Conservation (phyloP, 1,140 invertebrate species). For the Microplitis demolitor region DNA sequence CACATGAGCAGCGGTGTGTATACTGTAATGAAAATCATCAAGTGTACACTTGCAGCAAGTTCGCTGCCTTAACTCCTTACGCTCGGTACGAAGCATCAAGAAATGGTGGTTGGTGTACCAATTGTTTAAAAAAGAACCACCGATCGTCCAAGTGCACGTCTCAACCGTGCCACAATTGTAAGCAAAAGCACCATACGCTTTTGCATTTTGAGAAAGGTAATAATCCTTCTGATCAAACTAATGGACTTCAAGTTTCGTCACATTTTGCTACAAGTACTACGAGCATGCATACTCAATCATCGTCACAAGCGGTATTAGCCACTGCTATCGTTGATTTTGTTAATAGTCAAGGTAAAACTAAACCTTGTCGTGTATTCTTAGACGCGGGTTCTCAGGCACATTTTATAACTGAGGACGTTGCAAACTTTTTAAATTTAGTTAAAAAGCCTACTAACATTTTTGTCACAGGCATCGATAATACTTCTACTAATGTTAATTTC, state of each 20-base stretch:
- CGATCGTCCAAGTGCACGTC: background rate
- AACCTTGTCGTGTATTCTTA: constrained; percentile 24
- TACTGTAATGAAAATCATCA: too few relatives aligned
- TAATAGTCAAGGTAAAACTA: constrained; percentile 13
- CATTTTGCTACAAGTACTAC: background rate
- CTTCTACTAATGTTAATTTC: too few relatives aligned
- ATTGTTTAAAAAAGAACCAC: constrained; percentile 3
- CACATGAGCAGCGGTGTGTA: background rate
- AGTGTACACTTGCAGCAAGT: background rate
- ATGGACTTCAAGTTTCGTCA: constrained; percentile 9
- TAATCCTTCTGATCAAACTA: background rate
- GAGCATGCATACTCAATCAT: background rate
- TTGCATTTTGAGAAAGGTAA: background rate
- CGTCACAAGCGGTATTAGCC: constrained; percentile 7
- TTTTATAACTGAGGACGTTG: constrained; percentile 24
- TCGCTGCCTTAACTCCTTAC: background rate
- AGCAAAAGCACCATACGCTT: background rate
- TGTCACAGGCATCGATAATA: too few relatives aligned
- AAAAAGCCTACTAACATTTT: background rate
- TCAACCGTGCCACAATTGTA: background rate
- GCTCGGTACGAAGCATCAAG: background rate
- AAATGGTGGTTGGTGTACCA: constrained; percentile 4
- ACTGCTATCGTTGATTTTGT: constrained; percentile 18
- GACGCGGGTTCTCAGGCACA: constrained; percentile 25
- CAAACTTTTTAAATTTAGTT: background rate